These are phyloP conservation scores for Campoplex capitator DNA, from an alignment of 2,888 invertebrate species.

Conservation along the genomic window DNA sequence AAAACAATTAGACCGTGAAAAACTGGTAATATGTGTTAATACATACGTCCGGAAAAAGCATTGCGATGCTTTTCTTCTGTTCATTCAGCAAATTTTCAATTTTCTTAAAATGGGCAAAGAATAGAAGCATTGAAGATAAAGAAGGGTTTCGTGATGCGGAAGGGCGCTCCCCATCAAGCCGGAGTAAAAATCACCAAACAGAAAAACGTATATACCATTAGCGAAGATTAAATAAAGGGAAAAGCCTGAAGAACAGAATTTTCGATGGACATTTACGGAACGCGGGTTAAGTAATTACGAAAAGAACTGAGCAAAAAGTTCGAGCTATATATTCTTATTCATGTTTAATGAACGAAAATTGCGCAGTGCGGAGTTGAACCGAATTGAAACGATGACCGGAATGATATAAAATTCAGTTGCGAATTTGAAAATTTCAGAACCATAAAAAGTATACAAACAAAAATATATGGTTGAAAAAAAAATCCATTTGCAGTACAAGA, in stretches of 20 bases:
- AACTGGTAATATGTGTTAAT: too few relatives aligned
- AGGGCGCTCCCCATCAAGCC: conserved; percentile 38
- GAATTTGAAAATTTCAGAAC: neutral
- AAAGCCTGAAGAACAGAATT: conserved; percentile 12
- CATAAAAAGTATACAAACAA: neutral
- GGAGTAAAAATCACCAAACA: conserved; percentile 19
- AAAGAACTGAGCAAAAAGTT: conserved; percentile 18
- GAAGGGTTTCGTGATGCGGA: conserved; percentile 36
- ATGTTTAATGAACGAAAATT: neutral
- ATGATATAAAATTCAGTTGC: neutral
- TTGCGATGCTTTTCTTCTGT: neutral
- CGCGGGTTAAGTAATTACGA: conserved; percentile 42
- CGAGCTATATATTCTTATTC: neutral
- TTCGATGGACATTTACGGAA: conserved; percentile 12
- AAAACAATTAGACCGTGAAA: neutral
- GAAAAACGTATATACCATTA: conserved; percentile 10
- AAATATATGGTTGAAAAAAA: neutral
- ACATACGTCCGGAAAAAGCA: too few relatives aligned
- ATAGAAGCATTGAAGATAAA: neutral
- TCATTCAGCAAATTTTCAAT: too few relatives aligned
- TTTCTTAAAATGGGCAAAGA: neutral
- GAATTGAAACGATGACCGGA: neutral
- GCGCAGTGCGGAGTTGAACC: neutral
- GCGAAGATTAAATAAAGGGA: conserved; percentile 36
- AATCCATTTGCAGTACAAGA: neutral